Base-by-base conservation (phyloP, 2,888 invertebrate species). In the Hirtodrosophila confusa region DNA sequence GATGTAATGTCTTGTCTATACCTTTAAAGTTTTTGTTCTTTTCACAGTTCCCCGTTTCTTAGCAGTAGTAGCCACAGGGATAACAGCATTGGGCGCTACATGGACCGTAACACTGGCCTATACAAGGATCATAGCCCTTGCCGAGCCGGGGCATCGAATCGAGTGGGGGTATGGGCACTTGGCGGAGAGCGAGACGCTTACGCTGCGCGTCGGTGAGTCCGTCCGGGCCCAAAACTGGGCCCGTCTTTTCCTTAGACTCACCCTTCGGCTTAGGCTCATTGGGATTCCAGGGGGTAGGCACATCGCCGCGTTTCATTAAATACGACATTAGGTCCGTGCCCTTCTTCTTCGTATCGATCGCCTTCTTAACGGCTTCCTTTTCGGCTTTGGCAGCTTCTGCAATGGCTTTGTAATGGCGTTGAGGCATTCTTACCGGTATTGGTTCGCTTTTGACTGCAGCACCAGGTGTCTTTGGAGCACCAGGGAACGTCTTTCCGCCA, bases 91-190 rank as follows among this genome's bases (percentile, higher is more conserved):
- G 17, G 17, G 17, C 17, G 17, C 2, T 2, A 17, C 17, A 17
- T 17, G 17, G 17, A 17, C 17, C 17, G 17, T 27, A 27, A 1
- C 48, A 51, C 4, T 54, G 54, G 3, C 4, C 5, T 17, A 17
- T 17, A 5, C 73, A 73, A 0, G 77, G 76, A 71, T 86, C 66
- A 10, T 11, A 12, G 1, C 77, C 75, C 35, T 76, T 89, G n/a
- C 80, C 83, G 23, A 73, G 76, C 0, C 89, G 78, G 8, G 87
- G 77, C 27, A 88, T 61, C 53, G 60, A 69, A 3, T 87, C 80
- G 0, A 90, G 47, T 3, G 85, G 61, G 0, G 86, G 89, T 4
- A 78, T 63, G 10, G 78, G 73, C 12, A 67, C 56, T 11, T 80
- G 64, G 8, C 45, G 55, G 4, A 88, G 64, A 1, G 17, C 45